phyloP scores from a whole-genome alignment of 2,113 vertebrate genomes.

The Platysternon megacephalum region DNA sequence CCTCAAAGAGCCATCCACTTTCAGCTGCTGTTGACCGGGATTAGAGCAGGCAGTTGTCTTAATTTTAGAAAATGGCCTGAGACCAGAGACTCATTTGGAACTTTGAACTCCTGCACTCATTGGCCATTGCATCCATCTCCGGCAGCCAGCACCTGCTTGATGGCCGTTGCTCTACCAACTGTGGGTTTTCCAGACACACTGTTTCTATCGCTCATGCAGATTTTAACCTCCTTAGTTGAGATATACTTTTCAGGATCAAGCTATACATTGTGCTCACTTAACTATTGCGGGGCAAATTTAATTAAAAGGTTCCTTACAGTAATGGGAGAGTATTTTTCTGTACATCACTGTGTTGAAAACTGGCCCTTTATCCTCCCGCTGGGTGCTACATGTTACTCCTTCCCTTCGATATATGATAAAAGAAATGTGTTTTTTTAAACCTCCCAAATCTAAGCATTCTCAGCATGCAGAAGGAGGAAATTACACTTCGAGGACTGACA shows the following conservation, averaged over 20 bases:
- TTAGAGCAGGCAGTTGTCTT: not conserved
- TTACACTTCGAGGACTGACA: slow-evolving; percentile 40
- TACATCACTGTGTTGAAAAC: not conserved
- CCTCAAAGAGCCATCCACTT: not conserved
- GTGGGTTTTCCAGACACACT: not conserved
- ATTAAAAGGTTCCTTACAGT: not conserved
- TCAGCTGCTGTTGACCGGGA: not conserved
- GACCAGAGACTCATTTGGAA: not conserved
- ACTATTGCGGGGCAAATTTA: not conserved
- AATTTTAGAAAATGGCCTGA: not conserved
- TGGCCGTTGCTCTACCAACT: not conserved
- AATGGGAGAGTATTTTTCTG: not conserved
- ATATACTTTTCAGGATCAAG: not conserved
- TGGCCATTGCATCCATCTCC: not conserved
- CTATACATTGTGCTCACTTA: not conserved
- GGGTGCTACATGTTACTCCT: not conserved
- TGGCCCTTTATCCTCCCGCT: not conserved
- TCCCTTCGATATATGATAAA: slow-evolving; percentile 14
- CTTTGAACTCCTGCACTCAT: not conserved
- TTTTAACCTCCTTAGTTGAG: not conserved
- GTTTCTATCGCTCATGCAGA: fast-evolving
- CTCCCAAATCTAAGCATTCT: not conserved
- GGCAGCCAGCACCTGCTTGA: not conserved
- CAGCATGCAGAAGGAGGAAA: slow-evolving; percentile 42
- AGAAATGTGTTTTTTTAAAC: not conserved